A percentile compares a stretch with the other conserved stretches of the same genome.
These are phyloP conservation scores for Lepilemur septentrionalis DNA, from an alignment of 2,797 vertebrate genomes.

Conservation along the genomic window DNA sequence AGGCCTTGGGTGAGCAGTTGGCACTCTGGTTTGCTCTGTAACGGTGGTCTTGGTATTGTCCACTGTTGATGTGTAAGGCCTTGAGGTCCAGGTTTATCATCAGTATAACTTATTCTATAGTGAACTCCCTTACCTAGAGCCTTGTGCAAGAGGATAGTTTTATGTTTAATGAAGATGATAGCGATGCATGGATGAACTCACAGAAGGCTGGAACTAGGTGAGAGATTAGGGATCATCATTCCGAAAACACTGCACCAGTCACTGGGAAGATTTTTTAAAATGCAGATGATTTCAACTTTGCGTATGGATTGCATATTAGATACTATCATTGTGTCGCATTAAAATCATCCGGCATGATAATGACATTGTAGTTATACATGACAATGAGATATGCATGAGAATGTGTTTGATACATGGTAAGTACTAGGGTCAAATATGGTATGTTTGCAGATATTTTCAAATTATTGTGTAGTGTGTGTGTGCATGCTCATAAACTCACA, in stretches of 20 bases:
- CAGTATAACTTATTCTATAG: background rate
- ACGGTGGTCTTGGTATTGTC: background rate
- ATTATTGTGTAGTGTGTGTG: background rate
- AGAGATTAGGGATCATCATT: background rate
- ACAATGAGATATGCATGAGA: background rate
- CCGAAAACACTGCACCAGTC: background rate
- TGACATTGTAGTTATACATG: background rate
- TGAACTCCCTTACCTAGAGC: background rate
- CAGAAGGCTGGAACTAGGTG: background rate
- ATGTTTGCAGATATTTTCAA: background rate
- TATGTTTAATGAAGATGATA: background rate
- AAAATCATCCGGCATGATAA: background rate
- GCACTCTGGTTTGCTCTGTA: background rate
- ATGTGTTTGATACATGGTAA: background rate
- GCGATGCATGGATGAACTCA: background rate
- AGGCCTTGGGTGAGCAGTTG: background rate
- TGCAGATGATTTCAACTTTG: background rate
- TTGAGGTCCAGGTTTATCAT: background rate
- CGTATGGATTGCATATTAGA: background rate
- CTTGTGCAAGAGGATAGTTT: background rate
- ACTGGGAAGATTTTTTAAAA: background rate
- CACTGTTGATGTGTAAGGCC: background rate
- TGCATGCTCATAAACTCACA: background rate
- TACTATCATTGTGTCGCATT: background rate
- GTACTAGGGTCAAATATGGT: background rate